A percentile compares a stretch with the other conserved stretches of the same genome.
Evolutionary conservation across 1,140 invertebrate species (phyloP).

Genomic region (Drosophila subpulchrella): DNA sequence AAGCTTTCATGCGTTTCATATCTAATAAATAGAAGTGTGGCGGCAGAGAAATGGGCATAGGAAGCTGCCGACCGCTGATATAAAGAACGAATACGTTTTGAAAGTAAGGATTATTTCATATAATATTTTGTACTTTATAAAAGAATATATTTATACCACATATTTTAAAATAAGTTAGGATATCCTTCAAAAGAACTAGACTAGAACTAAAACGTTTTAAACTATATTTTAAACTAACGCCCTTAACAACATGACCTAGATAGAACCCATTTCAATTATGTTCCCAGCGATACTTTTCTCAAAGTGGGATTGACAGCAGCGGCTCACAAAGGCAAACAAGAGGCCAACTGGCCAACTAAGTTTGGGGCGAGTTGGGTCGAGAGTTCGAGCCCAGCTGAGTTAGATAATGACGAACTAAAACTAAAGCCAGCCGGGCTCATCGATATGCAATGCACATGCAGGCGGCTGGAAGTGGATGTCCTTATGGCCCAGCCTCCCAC

Average conservation of each 20-base stretch:
- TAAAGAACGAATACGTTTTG: no score
- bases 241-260: neutral
- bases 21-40: no score
- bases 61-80: no score
- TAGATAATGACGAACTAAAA: slow-evolving; percentile 79
- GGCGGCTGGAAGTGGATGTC: neutral
- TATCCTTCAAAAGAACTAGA: no score
- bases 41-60: no score
- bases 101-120: no score
- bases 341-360: slow-evolving; percentile 67
- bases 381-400: slow-evolving; percentile 50
- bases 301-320: neutral
- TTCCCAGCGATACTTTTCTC: neutral
- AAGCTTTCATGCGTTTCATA: no score
- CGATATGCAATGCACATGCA: slow-evolving; percentile 77
- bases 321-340: slow-evolving; percentile 70
- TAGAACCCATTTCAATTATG: neutral
- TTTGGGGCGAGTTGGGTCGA: slow-evolving; percentile 53
- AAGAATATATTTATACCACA: neutral
- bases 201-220: no score
- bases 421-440: slow-evolving; percentile 70
- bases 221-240: neutral
- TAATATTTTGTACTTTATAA: no score
- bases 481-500: slow-evolving; percentile 3
- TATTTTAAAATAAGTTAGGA: no score